Conservation (phyloP, 2,888 invertebrate species). For the Tachystola acroxantha region DNA sequence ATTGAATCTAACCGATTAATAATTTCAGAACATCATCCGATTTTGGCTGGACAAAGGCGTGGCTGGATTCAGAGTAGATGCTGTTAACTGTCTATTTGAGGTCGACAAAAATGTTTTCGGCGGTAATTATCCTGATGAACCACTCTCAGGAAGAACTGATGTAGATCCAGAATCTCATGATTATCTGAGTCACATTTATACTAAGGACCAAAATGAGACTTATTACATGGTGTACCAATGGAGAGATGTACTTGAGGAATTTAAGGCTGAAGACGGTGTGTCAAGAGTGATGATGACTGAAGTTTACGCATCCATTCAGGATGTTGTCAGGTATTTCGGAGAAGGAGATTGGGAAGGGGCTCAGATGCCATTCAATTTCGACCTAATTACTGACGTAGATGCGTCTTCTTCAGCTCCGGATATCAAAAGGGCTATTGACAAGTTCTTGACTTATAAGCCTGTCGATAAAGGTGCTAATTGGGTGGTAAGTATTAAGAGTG, state of each 20-base stretch:
- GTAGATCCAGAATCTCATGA: conserved; percentile 69
- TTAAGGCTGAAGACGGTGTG: conserved; percentile 55
- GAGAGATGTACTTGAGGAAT: conserved; percentile 80
- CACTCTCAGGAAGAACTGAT: conserved; percentile 54
- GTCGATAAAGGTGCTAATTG: conserved; percentile 81
- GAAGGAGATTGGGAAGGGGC: conserved; percentile 77
- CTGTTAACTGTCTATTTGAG: conserved; percentile 83
- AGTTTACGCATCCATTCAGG: conserved; percentile 80
- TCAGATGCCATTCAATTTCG: conserved; percentile 89
- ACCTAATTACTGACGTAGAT: conserved; percentile 81
- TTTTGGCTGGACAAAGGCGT: conserved; percentile 92
- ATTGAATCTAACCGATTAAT: no score
- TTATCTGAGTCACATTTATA: conserved; percentile 80
- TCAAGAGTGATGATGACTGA: conserved; percentile 86
- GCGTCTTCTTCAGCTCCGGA: conserved; percentile 78
- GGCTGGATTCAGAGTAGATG: conserved; percentile 92
- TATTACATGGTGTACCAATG: conserved; percentile 82
- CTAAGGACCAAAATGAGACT: conserved; percentile 79
- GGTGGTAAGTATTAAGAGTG: conserved; percentile 83
- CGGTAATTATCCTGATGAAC: conserved; percentile 77
- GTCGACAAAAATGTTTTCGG: conserved; percentile 59
- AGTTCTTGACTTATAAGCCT: conserved; percentile 82
- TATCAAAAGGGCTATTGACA: conserved; percentile 79
- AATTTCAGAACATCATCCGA: conserved; percentile 77
- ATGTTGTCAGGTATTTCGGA: conserved; percentile 82